phyloP scores from a whole-genome alignment of 2,888 invertebrate genomes.

The Amphipoea lucens region DNA sequence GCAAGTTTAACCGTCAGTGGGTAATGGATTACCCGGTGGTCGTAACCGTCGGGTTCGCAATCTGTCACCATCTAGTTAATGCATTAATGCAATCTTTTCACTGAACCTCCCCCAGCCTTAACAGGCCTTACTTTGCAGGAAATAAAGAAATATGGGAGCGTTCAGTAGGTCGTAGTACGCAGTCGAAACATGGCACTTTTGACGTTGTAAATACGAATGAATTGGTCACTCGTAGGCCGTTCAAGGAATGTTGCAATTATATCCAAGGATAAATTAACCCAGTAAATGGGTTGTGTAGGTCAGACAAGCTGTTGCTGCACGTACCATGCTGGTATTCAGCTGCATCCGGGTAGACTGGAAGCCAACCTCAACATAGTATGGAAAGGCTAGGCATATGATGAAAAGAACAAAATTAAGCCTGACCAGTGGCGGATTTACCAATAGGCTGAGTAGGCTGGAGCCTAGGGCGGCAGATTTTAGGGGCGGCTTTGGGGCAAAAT shows the following conservation, averaged over 20 bases:
- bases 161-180: not conserved
- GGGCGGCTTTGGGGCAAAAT: too few relatives aligned
- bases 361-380: not conserved
- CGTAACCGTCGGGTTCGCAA: constrained; percentile 49
- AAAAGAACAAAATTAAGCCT: not conserved
- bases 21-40: constrained; percentile 62
- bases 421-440: too few relatives aligned
- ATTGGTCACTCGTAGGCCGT: not conserved
- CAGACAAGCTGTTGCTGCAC: not conserved
- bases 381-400: not conserved
- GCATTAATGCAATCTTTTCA: constrained; percentile 65
- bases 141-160: constrained; percentile 40
- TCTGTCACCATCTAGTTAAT: constrained; percentile 66
- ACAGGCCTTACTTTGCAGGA: constrained; percentile 28
- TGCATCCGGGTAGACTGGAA: not conserved
- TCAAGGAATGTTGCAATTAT: not conserved
- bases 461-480: too few relatives aligned
- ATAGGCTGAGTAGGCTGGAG: too few relatives aligned
- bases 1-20: constrained; percentile 50
- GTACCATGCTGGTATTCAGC: not conserved
- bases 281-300: not conserved
- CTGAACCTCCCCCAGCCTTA: constrained; percentile 20
- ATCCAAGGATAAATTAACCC: not conserved
- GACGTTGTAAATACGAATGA: constrained; percentile 1
- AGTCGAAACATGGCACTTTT: not conserved